These are phyloP conservation scores for Epizoanthus scotinus DNA, from an alignment of 92 coral and sea anemone species.

Conservation along the genomic window DNA sequence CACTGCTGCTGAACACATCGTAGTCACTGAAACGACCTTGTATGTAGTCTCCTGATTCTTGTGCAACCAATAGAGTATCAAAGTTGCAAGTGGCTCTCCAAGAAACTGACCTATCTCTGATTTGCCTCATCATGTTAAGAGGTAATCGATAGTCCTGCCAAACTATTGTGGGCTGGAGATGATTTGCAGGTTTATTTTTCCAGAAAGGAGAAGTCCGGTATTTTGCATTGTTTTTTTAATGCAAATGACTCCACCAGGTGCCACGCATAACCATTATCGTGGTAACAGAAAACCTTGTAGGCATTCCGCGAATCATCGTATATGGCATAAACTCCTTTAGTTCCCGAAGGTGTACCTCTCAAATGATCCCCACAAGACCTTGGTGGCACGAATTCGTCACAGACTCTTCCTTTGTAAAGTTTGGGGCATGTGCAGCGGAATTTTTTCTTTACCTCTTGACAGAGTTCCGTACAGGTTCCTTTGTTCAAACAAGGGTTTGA, in stretches of 20 bases:
- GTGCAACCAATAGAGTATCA: background rate
- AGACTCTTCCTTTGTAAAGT: conserved; percentile 10
- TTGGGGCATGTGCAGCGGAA: conserved; percentile 33
- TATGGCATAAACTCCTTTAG: conserved; percentile 21
- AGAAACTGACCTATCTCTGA: conserved; percentile 3
- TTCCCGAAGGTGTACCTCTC: background rate
- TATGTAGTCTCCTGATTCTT: background rate
- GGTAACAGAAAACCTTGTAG: conserved; percentile 37
- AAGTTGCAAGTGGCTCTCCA: conserved; percentile 43
- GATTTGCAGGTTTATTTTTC: conserved; percentile 37
- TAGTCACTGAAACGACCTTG: background rate
- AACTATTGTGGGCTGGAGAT: conserved; percentile 3
- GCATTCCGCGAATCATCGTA: background rate
- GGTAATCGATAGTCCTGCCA: conserved; percentile 48
- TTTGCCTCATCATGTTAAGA: conserved; percentile 23
- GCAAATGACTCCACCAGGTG: conserved; percentile 40
- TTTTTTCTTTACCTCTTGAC: conserved; percentile 22
- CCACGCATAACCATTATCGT: conserved; percentile 32
- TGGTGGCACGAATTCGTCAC: background rate
- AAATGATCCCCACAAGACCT: conserved; percentile 18
- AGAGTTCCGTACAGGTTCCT: conserved; percentile 39
- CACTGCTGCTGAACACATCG: background rate
- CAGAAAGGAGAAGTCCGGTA: conserved; percentile 3
- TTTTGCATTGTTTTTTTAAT: conserved; percentile 11
- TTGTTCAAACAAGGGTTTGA: conserved; percentile 38